A percentile compares a stretch with the other conserved stretches of the same genome.
Evolutionary conservation across 2,888 invertebrate genomes (phyloP).

Genomic region (Alviniconcha strummeri): DNA sequence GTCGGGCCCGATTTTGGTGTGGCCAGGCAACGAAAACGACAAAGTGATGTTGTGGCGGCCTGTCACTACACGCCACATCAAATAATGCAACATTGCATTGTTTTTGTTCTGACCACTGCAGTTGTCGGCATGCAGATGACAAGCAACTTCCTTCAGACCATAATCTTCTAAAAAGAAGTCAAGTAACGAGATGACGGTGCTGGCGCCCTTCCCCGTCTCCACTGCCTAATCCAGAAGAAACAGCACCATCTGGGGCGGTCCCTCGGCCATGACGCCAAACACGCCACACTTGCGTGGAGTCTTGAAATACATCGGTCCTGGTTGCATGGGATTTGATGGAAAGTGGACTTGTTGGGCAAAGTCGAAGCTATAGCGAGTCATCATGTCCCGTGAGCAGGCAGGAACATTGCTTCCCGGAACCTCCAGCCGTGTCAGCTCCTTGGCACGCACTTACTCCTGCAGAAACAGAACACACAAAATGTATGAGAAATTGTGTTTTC

Average conservation of each 20-base stretch:
- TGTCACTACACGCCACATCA: constrained; percentile 32
- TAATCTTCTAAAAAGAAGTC: constrained; percentile 38
- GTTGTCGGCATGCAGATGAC: constrained; percentile 31
- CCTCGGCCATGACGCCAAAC: constrained; percentile 32
- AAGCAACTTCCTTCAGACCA: constrained; percentile 28
- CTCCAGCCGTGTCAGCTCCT: neutral
- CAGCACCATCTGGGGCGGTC: constrained; percentile 11
- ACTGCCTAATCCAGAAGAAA: constrained; percentile 30
- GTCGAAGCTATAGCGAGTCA: constrained; percentile 25
- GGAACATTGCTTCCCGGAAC: neutral
- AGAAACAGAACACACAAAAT: too few relatives aligned
- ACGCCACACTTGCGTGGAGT: constrained; percentile 29
- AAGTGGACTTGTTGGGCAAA: constrained; percentile 45
- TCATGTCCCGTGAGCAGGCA: neutral
- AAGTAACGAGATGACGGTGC: constrained; percentile 32
- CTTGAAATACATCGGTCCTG: constrained; percentile 45
- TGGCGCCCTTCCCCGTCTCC: constrained; percentile 35
- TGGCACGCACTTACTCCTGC: too few relatives aligned
- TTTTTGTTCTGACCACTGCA: constrained; percentile 33
- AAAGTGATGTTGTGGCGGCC: constrained; percentile 25
- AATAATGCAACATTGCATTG: constrained; percentile 16
- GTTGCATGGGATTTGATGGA: constrained; percentile 45
- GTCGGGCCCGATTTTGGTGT: constrained; percentile 42
- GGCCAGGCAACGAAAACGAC: constrained; percentile 34
- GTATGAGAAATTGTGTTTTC: too few relatives aligned